Base-by-base conservation (phyloP, 2,888 invertebrate species). In the Drosophila anomalata region DNA sequence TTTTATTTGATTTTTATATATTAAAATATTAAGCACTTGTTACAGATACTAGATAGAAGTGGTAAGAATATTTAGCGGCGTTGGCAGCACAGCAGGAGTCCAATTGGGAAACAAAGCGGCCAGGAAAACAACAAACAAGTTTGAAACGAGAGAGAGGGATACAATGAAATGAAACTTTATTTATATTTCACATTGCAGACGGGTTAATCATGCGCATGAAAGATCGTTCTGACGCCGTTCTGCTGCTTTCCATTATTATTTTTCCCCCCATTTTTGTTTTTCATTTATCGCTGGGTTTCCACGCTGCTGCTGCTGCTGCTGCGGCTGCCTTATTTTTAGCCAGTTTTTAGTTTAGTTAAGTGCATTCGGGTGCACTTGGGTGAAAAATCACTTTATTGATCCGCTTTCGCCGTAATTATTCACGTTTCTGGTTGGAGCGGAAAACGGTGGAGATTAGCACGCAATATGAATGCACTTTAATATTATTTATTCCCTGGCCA, bases 321-420 rank as follows among this genome's bases (percentile, higher is more conserved):
- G 61, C 47, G 50, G 26, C 48, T 50, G 44, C 24, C 26, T 56
- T 42, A 50, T 42, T 52, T 63, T 33, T 39, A 53, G 11, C 22
- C 22, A 24, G 22, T 24, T 50, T 42, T 41, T 41, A 11, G 48
- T 65, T 47, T 41, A 24, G 52, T 53, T 47, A 36, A 22, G 36
- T 36, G 24, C 33, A 26, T 46, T 59, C 33, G n/a, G 39, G 29
- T 48, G 55, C 33, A 33, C 29, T 59, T 53, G 17, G 39, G 29
- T 48, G 55, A 55, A 67, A 67, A 58, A 52, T 56, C 70, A 80
- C 69, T 78, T 75, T 82, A 86, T 86, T 78, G 83, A 86, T 82
- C 83, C 77, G 79, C 78, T 79, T 70, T 70, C 63, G 71, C 71
- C 62, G 44, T 55, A 69, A 76, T 79, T 78, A 71, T 75, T 74